Evolutionary conservation across 2,797 vertebrate species (phyloP).

Genomic region (Pseudotriccus pelzelni): DNA sequence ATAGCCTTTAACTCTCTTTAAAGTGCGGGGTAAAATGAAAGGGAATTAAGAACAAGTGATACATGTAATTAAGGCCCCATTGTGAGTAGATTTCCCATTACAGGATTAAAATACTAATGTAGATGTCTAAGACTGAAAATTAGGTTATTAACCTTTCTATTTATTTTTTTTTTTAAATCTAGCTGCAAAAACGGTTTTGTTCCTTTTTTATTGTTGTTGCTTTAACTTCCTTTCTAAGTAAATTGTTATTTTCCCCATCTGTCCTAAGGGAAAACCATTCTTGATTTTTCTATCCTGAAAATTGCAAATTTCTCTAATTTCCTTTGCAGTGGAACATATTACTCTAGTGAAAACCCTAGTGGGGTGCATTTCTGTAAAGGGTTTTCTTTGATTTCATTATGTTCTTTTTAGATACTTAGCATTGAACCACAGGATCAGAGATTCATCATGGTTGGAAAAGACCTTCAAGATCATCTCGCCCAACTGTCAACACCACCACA

Average conservation of each 20-base stretch:
- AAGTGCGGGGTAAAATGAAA: background rate
- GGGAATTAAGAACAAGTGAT: conserved; percentile 11
- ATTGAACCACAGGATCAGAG: background rate
- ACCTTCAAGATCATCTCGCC: background rate
- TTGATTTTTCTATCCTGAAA: background rate
- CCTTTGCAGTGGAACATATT: background rate
- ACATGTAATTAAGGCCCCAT: conserved; percentile 7
- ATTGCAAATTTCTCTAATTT: background rate
- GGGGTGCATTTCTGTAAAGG: background rate
- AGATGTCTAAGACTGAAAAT: conserved; percentile 11
- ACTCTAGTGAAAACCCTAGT: background rate
- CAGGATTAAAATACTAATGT: conserved; percentile 9
- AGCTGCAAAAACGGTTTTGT: background rate
- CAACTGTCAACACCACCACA: background rate
- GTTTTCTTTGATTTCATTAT: background rate
- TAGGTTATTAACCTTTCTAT: background rate
- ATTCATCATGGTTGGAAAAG: background rate
- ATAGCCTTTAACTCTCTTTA: background rate
- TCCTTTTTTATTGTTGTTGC: background rate
- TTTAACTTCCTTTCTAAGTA: background rate
- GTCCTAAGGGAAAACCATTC: background rate
- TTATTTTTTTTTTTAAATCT: background rate
- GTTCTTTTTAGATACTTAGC: background rate
- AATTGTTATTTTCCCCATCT: background rate
- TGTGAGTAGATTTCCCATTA: background rate